Conservation (phyloP, 2,888 invertebrate species). For the Chydorus sphaericus region DNA sequence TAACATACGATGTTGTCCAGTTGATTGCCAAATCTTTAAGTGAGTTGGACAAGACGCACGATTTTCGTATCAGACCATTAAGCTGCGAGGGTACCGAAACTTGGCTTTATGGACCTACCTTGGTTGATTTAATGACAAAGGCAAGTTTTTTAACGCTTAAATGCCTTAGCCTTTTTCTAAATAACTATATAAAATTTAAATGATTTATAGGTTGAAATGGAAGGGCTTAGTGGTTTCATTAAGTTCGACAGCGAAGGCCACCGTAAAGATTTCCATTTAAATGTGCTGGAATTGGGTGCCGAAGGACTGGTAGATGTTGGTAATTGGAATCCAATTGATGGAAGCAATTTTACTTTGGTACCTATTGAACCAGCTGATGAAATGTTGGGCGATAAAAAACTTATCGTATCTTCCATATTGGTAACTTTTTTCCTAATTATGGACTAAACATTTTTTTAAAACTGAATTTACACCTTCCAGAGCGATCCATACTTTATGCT, state of each 20-base stretch:
- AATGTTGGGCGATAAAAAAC: conserved; percentile 44
- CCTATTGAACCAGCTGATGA: conserved; percentile 53
- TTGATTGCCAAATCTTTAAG: conserved; percentile 84
- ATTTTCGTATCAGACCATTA: conserved; percentile 72
- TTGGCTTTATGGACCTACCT: conserved; percentile 85
- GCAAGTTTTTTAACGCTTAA: too few species aligned
- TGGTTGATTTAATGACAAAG: conserved; percentile 93
- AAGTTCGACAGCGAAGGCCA: conserved; percentile 90
- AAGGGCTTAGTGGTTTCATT: conserved; percentile 81
- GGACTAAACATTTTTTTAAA: neutral
- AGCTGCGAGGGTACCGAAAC: conserved; percentile 77
- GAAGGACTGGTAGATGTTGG: conserved; percentile 72
- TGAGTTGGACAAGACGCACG: conserved; percentile 76
- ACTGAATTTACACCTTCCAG: conserved; percentile 15
- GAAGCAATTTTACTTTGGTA: conserved; percentile 72
- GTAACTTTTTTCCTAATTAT: conserved; percentile 24
- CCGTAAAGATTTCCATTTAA: conserved; percentile 76
- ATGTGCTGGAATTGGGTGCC: conserved; percentile 76
- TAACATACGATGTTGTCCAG: conserved; percentile 93
- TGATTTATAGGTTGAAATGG: conserved; percentile 63
- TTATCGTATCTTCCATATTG: conserved; percentile 36
- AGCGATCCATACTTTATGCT: conserved; percentile 21
- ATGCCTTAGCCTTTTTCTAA: too few species aligned
- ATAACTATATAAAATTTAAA: neutral
- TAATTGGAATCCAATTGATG: conserved; percentile 64